phyloP scores from a whole-genome alignment of 2,113 vertebrate genomes.

The Turdus rufiventris region DNA sequence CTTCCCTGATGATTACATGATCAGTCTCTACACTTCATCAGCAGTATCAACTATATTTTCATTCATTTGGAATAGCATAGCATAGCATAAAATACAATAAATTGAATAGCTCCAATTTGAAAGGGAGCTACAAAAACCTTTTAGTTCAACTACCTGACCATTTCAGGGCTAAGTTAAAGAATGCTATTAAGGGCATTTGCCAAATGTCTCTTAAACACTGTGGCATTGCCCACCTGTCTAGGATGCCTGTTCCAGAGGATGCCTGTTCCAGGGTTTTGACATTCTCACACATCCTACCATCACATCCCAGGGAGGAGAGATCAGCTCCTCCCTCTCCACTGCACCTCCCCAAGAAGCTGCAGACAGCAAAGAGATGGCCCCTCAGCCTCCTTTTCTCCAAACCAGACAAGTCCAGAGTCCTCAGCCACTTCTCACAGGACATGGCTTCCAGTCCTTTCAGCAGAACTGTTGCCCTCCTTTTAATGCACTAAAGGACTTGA shows the following conservation, averaged over 20 bases:
- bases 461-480: fast-evolving
- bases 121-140: background rate
- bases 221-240: background rate
- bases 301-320: background rate
- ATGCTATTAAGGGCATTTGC: background rate
- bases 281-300: background rate
- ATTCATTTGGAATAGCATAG: background rate
- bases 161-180: background rate
- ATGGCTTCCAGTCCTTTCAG: background rate
- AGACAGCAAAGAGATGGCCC: fast-evolving
- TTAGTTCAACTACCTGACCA: background rate
- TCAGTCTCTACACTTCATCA: background rate
- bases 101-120: background rate
- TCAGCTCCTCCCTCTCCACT: background rate
- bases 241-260: background rate
- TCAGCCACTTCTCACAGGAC: background rate
- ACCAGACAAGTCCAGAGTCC: background rate
- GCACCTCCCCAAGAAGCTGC: background rate
- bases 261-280: background rate
- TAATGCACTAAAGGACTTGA: fast-evolving
- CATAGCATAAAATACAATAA: background rate
- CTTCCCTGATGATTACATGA: background rate
- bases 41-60: background rate
- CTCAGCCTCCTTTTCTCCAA: background rate
- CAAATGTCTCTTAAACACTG: background rate